phyloP scores from a whole-genome alignment of 2,113 vertebrate genomes.

The Calonectris borealis region DNA sequence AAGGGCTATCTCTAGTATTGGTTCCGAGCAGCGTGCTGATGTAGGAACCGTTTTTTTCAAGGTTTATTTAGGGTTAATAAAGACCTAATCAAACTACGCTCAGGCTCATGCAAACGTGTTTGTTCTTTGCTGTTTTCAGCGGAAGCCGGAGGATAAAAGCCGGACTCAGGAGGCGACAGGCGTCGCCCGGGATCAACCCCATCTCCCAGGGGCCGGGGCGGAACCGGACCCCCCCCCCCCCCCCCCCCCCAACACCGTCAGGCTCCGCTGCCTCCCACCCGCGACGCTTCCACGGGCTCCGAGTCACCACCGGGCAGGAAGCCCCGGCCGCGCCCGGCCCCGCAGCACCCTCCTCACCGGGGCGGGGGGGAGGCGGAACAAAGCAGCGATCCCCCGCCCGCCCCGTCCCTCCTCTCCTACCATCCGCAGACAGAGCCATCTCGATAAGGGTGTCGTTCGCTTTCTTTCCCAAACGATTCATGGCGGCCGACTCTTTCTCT shows the following conservation, averaged over 20 bases:
- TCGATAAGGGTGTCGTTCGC: too few relatives aligned
- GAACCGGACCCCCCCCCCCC: too few relatives aligned
- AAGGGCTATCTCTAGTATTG: accelerated
- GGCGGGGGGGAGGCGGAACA: too few relatives aligned
- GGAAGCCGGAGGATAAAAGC: not conserved
- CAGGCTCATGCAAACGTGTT: accelerated
- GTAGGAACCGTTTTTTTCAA: accelerated
- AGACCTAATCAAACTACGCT: accelerated
- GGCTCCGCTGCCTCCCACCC: not conserved
- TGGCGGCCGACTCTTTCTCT: too few relatives aligned
- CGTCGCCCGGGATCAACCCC: accelerated
- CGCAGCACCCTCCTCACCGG: not conserved
- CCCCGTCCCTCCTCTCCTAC: too few relatives aligned
- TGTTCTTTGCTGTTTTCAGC: accelerated
- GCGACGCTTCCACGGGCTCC: not conserved
- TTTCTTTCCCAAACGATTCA: too few relatives aligned
- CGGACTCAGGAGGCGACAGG: accelerated
- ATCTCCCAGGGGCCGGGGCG: not conserved
- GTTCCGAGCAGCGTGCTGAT: not conserved
- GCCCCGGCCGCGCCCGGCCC: not conserved
- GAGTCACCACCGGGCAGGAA: not conserved
- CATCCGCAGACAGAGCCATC: too few relatives aligned
- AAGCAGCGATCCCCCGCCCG: not conserved
- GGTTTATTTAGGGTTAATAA: not conserved
- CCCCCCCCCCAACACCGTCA: too few relatives aligned